Conservation (phyloP, 1,140 invertebrate species). For the Latrodectus geometricus region DNA sequence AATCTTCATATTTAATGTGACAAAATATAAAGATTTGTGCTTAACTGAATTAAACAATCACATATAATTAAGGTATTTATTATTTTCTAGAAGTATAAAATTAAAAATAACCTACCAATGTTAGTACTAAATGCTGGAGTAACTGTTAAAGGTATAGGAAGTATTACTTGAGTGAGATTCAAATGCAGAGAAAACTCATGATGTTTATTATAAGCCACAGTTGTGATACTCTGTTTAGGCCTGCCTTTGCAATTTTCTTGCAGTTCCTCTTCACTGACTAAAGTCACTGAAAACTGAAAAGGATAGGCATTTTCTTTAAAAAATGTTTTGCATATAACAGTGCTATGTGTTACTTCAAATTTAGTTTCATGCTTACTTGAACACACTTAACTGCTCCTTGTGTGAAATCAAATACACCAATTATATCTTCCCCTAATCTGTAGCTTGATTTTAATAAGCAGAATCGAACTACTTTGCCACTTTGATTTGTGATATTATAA, state of each 20-base stretch:
- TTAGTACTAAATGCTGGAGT: constrained; percentile 93
- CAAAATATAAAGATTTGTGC: no score
- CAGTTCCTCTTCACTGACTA: constrained; percentile 92
- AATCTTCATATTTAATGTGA: no score
- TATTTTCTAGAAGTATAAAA: no score
- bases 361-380: constrained; percentile 75
- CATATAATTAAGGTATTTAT: no score
- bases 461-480: constrained; percentile 92
- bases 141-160: constrained; percentile 93
- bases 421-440: constrained; percentile 95
- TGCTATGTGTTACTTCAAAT: not conserved
- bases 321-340: not conserved
- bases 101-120: constrained; percentile 73
- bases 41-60: no score
- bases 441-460: constrained; percentile 94
- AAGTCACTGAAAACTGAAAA: constrained; percentile 76
- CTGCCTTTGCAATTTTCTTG: constrained; percentile 75
- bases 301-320: not conserved
- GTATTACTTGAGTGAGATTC: constrained; percentile 86
- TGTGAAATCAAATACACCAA: constrained; percentile 94
- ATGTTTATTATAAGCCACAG: constrained; percentile 82
- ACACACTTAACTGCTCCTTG: constrained; percentile 92
- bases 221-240: constrained; percentile 67
- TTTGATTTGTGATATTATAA: constrained; percentile 93
- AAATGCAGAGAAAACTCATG: constrained; percentile 93